Base-by-base conservation (phyloP, 2,113 vertebrate species). In the Psophia crepitans region DNA sequence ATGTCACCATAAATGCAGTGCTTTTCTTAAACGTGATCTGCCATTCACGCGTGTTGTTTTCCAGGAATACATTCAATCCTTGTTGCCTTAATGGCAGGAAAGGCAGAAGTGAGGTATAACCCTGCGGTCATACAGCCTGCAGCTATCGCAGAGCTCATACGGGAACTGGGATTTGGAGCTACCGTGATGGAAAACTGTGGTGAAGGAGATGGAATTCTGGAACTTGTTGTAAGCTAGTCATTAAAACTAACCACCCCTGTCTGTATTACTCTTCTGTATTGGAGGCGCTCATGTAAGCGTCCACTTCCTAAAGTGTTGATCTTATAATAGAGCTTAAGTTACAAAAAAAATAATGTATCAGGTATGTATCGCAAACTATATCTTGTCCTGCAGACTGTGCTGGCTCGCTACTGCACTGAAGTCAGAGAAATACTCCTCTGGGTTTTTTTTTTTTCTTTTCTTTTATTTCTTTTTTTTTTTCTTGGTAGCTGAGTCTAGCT, bases 71-170 rank as follows among this genome's bases (percentile, higher is more conserved):
- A 98, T 93, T 99, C 99, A 0, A 98, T 99, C 39, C 98, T 99
- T 65, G 99, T 99, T 24, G 99, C 99, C 35, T 97, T 99, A 6
- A 99, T 99, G 99, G 99, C 99, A n/a, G 99, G 99, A 56, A 99
- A 99, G 96, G 99, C 99, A 46, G 99, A 99, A 95, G 99, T 99
- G 87, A 99, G 99, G 51, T 99, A 99, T 66, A 99, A 99, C 77
- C 97, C 99, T 60, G 97, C 98, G 37, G 44, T 99, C 83, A 98
- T 98, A 10, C 99, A 99, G 87, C 99, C 99, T 6, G 85, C 94
- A 54, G 97, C 97, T 32, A 98, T 99, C 53, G 99, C 98, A 0
- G 99, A 99, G 83, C 98, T 98, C 78, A 99, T 99, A 49, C 98
- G 94, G 91, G 99, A 99, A 37, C 98, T 99, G 82, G 99, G 99